Percentiles rank a stretch among this genome's conserved stretches.
Conservation (phyloP, 2,888 invertebrate species). For the Trimorus sp. region DNA sequence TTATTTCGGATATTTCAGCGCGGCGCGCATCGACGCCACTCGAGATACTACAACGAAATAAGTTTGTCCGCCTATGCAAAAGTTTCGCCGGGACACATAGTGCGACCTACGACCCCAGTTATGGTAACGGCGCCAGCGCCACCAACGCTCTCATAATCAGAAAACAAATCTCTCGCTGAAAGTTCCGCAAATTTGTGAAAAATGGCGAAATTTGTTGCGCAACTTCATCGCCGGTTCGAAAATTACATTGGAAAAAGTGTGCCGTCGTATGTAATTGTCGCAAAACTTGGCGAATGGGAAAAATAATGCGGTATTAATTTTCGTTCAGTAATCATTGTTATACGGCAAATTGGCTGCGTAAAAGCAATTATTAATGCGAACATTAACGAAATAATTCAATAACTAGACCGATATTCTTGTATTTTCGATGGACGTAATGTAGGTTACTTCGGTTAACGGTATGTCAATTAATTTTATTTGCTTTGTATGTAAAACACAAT, state of each 20-base stretch:
- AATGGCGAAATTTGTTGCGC: constrained; percentile 49
- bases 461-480: constrained; percentile 21
- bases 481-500: too few species aligned
- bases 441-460: constrained; percentile 25
- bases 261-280: constrained; percentile 44
- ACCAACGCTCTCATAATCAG: constrained; percentile 53
- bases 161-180: constrained; percentile 57
- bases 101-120: constrained; percentile 35
- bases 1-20: constrained; percentile 58
- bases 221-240: constrained; percentile 41
- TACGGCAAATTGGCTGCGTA: neutral
- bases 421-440: constrained; percentile 9
- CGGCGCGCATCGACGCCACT: constrained; percentile 46
- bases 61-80: constrained; percentile 56
- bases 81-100: constrained; percentile 46
- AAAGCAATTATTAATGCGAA: constrained; percentile 11
- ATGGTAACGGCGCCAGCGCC: constrained; percentile 46
- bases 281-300: constrained; percentile 24
- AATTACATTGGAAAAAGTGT: constrained; percentile 36
- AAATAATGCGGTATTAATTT: constrained; percentile 19
- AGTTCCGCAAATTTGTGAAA: constrained; percentile 41
- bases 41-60: constrained; percentile 39
- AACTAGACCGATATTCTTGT: too few species aligned
- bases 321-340: neutral
- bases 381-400: neutral